A percentile compares a stretch with the other conserved stretches of the same genome.
Evolutionary conservation across 2,888 invertebrate species (phyloP).

Genomic region (Watsonalla binaria): DNA sequence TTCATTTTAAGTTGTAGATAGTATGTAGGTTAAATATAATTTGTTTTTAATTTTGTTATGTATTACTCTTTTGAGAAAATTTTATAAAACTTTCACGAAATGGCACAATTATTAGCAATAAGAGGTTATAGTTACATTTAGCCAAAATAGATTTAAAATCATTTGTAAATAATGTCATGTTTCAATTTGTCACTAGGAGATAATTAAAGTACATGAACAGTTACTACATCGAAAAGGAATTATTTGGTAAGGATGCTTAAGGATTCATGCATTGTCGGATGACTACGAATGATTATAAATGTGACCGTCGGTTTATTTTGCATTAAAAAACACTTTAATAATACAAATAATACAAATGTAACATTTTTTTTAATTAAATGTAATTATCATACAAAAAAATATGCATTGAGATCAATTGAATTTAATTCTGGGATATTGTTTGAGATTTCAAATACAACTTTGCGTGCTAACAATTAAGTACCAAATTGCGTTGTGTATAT

Average conservation of each 20-base stretch:
- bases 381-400: too few relatives aligned
- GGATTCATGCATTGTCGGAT: slow-evolving; percentile 47
- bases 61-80: slow-evolving; percentile 29
- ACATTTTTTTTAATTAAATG: too few relatives aligned
- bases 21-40: slow-evolving; percentile 15
- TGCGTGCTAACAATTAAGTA: neutral
- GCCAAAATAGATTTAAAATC: slow-evolving; percentile 72
- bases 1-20: slow-evolving; percentile 59
- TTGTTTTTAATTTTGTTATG: slow-evolving; percentile 24
- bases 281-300: neutral
- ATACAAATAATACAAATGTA: too few relatives aligned
- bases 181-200: slow-evolving; percentile 54
- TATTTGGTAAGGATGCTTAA: slow-evolving; percentile 18
- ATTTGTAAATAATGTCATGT: slow-evolving; percentile 68
- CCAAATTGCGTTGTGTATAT: neutral
- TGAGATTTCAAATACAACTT: too few relatives aligned
- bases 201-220: slow-evolving; percentile 50
- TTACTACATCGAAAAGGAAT: slow-evolving; percentile 18
- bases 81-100: slow-evolving; percentile 42
- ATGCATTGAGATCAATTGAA: too few relatives aligned
- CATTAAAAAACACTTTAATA: too few relatives aligned
- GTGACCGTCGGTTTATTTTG: too few relatives aligned
- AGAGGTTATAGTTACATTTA: slow-evolving; percentile 72
- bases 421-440: too few relatives aligned
- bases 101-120: slow-evolving; percentile 69